Evolutionary conservation across 2,888 invertebrate genomes (phyloP), one percentile per base, ranked within the genome.

Genomic region (Nomada ferruginata): DNA sequence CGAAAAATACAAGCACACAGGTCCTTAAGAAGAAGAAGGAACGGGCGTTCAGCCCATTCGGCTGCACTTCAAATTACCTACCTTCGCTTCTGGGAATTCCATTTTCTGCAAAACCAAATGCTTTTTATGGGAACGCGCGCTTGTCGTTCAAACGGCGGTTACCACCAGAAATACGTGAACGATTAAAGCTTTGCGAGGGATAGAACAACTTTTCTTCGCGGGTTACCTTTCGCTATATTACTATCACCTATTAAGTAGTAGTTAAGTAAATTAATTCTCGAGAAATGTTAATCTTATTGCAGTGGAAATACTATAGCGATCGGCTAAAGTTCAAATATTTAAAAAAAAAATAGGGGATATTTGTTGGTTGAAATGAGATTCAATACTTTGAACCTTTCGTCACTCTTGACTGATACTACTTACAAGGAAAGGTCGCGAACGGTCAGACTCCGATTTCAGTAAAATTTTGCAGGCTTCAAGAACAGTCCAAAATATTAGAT

Each of bases 11-110:
- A 70, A 79, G 71, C 79, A 66, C 65, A 84, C 65, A 82, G 68
- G 74, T 81, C 78, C 82, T 86, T 81, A 73, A 66, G 82, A 82
- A 83, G 76, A 76, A 73, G 78, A 82, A 83, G 79, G 77, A 53
- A 78, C 81, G 72, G 70, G 85, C 63, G 77, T 79, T 86, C 83
- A 82, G 77, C 87, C 85, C 83, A 85, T 87, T 88, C 84, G 87
- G 84, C 87, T 89, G 85, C 84, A 90, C 89, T 89, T 89, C 76
- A 84, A 87, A 89, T 88, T 85, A 87, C 86, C 84, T 87, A 86
- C 84, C 85, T 89, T 85, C 81, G 89, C 90, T 91, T 89, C 83
- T 89, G 89, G 84, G 80, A 81, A 82, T 68, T 65, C 82, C 80
- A 82, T 83, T 86, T 80, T 83, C 86, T 82, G 83, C 85, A 86